Percentiles rank a stretch among this genome's conserved stretches.
Evolutionary conservation across 2,113 vertebrate species (phyloP).

Genomic region (Oryzias celebensis): DNA sequence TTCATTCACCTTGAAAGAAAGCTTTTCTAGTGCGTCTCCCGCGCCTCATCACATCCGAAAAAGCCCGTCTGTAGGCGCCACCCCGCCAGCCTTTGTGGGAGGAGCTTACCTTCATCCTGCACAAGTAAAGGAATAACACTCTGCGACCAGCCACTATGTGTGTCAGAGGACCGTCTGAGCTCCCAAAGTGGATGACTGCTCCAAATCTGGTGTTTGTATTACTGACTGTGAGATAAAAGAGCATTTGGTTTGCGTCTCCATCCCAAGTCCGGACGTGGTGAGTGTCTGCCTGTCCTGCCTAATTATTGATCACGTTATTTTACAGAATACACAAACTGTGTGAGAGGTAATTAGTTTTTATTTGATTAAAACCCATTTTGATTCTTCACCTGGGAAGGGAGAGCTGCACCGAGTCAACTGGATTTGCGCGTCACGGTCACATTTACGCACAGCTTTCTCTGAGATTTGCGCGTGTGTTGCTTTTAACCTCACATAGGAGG

Average conservation of each 20-base stretch:
- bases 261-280: constrained; percentile 67
- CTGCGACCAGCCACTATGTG: constrained; percentile 61
- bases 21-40: constrained; percentile 49
- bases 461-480: constrained; percentile 32
- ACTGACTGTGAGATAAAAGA: constrained; percentile 59
- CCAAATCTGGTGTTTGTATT: constrained; percentile 58
- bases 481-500: constrained; percentile 37
- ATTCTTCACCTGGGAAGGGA: not conserved
- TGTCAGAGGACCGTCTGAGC: constrained; percentile 75
- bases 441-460: constrained; percentile 58
- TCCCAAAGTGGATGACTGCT: constrained; percentile 71
- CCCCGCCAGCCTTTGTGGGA: constrained; percentile 50
- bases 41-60: constrained; percentile 50
- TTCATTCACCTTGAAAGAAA: constrained; percentile 67
- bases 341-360: constrained; percentile 14
- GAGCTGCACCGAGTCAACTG: constrained; percentile 1
- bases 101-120: constrained; percentile 58
- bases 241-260: constrained; percentile 42
- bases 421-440: constrained; percentile 41
- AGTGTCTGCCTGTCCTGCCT: constrained; percentile 38
- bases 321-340: not conserved
- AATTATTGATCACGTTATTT: not conserved
- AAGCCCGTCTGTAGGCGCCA: constrained; percentile 34
- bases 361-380: constrained; percentile 17
- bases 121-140: constrained; percentile 64